Base-by-base conservation (phyloP, 35 echinoderm and acorn worm species). In the Heliocidaris tuberculata region DNA sequence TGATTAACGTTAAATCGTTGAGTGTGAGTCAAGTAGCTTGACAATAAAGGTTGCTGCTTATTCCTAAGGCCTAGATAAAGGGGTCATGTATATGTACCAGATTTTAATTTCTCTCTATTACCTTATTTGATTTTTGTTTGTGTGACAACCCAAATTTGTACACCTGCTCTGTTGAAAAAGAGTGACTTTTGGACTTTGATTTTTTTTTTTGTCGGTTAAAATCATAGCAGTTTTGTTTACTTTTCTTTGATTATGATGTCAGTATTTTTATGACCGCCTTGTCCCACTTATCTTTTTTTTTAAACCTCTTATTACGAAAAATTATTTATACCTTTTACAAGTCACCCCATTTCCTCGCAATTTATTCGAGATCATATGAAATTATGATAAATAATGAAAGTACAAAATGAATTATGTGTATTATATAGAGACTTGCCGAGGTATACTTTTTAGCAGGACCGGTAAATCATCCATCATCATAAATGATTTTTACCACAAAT, bases 1-100 rank as follows among this genome's bases (percentile, higher is more conserved):
- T 93, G 48, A 93, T 93, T 93, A 93, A 93, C 47, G 91, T 59
- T 93, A 93, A 59, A 93, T 93, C 50, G 48, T 54, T 13, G 50
- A 93, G 91, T 93, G 30, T 3, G 91, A 93, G 91, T 93, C 91
- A 93, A 93, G 50, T 32, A 24, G 31, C 31, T 89, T 9, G 31
- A 89, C 87, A 89, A 32, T 86, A 86, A 86, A 89, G 31, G 87
- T 48, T 89, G 29, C 19, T 42, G 29, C 12, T 30, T 32, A 31
- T 11, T 31, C 12, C 87, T 32, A 32, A 48, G 87, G 31, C 87
- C 65, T n/a, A 78, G 65, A 78, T 78, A n/a, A 21, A 21, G 27
- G 32, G 87, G 87, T 89, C 87, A 89, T 89, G 29, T 89, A n/a
- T 89, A n/a, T 89, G 31, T 6, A 89, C 31, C 65, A 78, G 65